Conservation (phyloP, 1,140 invertebrate species). For the Oryzaephilus surinamensis region DNA sequence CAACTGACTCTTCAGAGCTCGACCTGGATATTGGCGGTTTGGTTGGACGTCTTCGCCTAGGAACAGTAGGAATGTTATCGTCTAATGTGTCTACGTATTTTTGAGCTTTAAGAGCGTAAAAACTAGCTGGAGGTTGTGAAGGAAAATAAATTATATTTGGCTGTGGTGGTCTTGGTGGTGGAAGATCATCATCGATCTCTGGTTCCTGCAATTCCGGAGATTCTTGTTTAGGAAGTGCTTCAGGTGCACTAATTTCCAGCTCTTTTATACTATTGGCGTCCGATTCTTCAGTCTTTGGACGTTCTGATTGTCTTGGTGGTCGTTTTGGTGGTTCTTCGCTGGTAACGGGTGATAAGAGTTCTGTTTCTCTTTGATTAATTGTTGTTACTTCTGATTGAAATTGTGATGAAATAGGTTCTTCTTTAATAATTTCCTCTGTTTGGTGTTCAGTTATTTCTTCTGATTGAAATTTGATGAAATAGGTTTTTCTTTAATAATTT, state of each 20-base stretch:
- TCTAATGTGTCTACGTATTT: slow-evolving; percentile 39
- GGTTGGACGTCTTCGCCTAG: slow-evolving; percentile 25
- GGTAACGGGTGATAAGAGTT: not conserved
- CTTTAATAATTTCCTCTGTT: slow-evolving; percentile 2
- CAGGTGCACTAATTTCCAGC: too few relatives aligned
- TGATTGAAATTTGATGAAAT: too few relatives aligned
- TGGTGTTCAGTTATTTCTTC: too few relatives aligned
- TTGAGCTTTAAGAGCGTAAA: slow-evolving; percentile 35
- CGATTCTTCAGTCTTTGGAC: not conserved
- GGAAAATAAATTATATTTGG: slow-evolving; percentile 38
- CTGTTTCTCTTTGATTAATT: not conserved
- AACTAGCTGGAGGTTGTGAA: slow-evolving; percentile 32
- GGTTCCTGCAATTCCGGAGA: slow-evolving; percentile 14
- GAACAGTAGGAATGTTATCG: slow-evolving; percentile 32
- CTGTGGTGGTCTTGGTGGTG: slow-evolving; percentile 45
- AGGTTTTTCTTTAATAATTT: too few relatives aligned
- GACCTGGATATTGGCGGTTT: slow-evolving; percentile 33
- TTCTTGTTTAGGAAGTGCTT: not conserved
- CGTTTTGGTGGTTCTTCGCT: not conserved
- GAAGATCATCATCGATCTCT: slow-evolving; percentile 24
- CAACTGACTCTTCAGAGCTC: slow-evolving; percentile 39
- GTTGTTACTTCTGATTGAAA: not conserved
- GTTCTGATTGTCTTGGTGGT: too few relatives aligned
- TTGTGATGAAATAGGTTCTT: not conserved
- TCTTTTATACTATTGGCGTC: not conserved